Evolutionary conservation across 2,797 vertebrate species (phyloP), one percentile per base, ranked within the genome.

Genomic region (Halcyon leucocephala): DNA sequence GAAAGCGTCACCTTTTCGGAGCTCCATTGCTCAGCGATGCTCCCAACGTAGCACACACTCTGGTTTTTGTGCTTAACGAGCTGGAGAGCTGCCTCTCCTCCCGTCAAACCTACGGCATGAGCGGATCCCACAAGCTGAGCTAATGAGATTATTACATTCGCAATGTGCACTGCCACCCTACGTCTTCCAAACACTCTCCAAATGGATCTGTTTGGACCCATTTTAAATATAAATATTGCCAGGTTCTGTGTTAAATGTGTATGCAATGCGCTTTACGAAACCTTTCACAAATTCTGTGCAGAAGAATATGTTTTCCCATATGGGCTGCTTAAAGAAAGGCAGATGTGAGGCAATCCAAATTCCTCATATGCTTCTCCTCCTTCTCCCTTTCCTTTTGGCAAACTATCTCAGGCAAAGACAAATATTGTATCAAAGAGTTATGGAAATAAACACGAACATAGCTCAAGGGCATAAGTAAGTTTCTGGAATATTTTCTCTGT

Each of bases 291-390:
- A 96, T 96, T 98, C 97, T 97, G 91, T 76, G 94, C 95, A 93
- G 97, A 97, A 90, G 96, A 97, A 97, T 98, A 96, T 97, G 97
- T 96, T 97, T 96, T 94, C 96, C 98, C 98, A 97, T 94, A 97
- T 97, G 97, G 97, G 94, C 95, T 90, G 96, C 95, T 95, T 97
- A 84, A 95, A 93, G 96, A 62, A 92, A 96, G 90, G 97, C 97
- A 97, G 97, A 97, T 97, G 97, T 97, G 97, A 97, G 93, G 97
- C 80, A 93, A 92, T 93, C 90, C 91, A 93, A 96, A 97, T 93
- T 95, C 91, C 94, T 95, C 90, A 42, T 82, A 93, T 84, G 93
- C 95, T 95, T 89, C 92, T 94, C 91, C 91, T 93, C 67, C 79
- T 92, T 93, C 91, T 96, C 95, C 94, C 69, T 85, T 74, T 91